Evolutionary conservation across 2,888 invertebrate genomes (phyloP).

Genomic region (Lapara coniferarum): DNA sequence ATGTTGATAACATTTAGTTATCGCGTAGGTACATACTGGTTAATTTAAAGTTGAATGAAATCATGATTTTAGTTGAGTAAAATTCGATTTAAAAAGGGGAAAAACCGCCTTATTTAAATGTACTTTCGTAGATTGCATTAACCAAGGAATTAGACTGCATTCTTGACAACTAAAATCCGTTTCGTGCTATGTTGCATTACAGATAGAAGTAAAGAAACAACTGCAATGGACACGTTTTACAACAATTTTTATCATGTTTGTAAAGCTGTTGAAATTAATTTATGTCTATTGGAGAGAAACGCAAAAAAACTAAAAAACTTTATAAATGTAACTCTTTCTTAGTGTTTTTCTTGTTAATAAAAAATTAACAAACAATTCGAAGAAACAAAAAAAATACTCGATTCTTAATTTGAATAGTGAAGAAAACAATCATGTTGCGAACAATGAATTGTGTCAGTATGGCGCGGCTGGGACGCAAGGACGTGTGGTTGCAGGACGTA

Average conservation of each 20-base stretch:
- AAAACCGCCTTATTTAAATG: background rate
- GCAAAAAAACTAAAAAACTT: too few relatives aligned
- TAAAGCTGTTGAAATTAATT: background rate
- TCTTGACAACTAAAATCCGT: constrained; percentile 35
- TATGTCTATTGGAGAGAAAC: background rate
- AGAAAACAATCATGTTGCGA: background rate
- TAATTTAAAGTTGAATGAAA: constrained; percentile 6
- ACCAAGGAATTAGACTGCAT: constrained; percentile 28
- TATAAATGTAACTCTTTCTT: background rate
- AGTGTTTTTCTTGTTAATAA: background rate
- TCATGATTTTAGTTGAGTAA: background rate
- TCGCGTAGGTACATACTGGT: background rate
- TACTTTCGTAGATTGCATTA: background rate
- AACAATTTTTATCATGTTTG: background rate
- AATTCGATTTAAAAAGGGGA: background rate
- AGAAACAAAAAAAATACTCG: background rate
- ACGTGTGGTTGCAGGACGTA: constrained; percentile 14
- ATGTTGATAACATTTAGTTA: constrained; percentile 13
- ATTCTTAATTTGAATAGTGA: background rate
- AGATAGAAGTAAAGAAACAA: constrained; percentile 30
- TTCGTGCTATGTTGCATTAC: constrained; percentile 31
- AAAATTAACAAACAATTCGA: background rate
- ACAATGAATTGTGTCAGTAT: constrained; percentile 15
- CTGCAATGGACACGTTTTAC: background rate
- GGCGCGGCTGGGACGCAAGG: background rate